These are phyloP conservation scores for Pardosa pseudoannulata DNA, from an alignment of 2,888 invertebrate species.

Conservation along the genomic window DNA sequence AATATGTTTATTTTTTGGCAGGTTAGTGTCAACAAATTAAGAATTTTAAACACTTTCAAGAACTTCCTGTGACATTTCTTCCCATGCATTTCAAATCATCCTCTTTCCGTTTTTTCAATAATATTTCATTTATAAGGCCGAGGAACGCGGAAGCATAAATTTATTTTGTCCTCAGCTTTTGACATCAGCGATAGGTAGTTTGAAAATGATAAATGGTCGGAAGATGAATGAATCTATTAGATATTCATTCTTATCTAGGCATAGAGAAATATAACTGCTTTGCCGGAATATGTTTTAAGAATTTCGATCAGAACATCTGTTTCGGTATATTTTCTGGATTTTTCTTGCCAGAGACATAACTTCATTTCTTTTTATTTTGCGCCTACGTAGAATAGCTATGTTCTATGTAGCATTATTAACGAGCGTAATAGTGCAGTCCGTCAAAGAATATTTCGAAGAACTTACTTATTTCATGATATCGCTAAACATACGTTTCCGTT, in stretches of 20 bases:
- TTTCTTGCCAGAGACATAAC: neutral
- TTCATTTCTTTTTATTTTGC: no score
- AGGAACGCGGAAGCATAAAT: neutral
- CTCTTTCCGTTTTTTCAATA: neutral
- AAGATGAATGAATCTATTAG: slow-evolving; percentile 4
- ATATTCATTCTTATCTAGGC: neutral
- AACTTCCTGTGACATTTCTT: no score
- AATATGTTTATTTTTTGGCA: no score
- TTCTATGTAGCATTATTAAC: no score
- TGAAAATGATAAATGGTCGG: neutral
- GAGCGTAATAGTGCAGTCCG: no score
- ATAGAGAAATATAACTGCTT: neutral
- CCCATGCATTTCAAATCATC: neutral
- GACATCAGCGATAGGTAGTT: neutral
- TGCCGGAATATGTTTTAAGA: neutral
- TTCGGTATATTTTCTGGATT: neutral
- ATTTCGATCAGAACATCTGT: neutral
- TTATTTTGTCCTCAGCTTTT: slow-evolving; percentile 1
- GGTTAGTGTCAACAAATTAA: no score
- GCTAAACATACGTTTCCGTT: no score
- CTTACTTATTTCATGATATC: no score
- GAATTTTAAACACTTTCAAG: no score
- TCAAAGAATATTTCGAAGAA: no score
- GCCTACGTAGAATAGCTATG: no score
- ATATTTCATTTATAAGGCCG: neutral